Conservation (phyloP, 2,888 invertebrate genomes). For the Eupelmus urozonus region DNA sequence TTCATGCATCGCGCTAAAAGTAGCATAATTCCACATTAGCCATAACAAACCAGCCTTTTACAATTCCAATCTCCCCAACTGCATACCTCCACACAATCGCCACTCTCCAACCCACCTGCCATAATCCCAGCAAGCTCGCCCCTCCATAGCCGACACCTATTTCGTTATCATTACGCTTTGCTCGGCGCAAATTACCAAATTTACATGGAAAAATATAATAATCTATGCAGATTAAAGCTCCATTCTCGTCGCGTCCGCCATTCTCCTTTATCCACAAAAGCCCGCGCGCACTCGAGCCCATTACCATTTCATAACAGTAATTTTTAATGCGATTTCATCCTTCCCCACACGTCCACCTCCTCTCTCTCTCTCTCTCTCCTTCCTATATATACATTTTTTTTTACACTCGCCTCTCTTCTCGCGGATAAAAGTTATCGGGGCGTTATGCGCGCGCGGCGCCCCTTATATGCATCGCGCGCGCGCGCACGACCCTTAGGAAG, state of each 20-base stretch:
- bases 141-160: too few relatives aligned
- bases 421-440: conserved; percentile 30
- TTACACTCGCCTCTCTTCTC: not conserved
- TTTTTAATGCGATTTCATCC: conserved; percentile 27
- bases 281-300: not conserved
- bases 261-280: not conserved
- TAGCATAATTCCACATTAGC: too few relatives aligned
- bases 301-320: conserved; percentile 18
- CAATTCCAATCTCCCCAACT: too few relatives aligned
- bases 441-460: not conserved
- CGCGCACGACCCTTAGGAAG: conserved; percentile 21
- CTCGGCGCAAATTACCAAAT: not conserved
- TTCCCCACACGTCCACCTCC: not conserved
- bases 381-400: not conserved
- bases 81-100: too few relatives aligned
- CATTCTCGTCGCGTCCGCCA: not conserved
- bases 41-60: too few relatives aligned
- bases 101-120: too few relatives aligned
- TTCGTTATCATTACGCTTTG: too few relatives aligned
- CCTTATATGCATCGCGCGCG: conserved; percentile 14
- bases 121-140: too few relatives aligned
- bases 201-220: conserved; percentile 12
- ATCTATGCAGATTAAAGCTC: conserved; percentile 28
- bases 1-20: too few relatives aligned
- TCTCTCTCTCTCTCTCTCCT: conserved; percentile 11